Evolutionary conservation across 2,888 invertebrate genomes (phyloP), one percentile per base, ranked within the genome.

Genomic region (Cremastinae sp.): DNA sequence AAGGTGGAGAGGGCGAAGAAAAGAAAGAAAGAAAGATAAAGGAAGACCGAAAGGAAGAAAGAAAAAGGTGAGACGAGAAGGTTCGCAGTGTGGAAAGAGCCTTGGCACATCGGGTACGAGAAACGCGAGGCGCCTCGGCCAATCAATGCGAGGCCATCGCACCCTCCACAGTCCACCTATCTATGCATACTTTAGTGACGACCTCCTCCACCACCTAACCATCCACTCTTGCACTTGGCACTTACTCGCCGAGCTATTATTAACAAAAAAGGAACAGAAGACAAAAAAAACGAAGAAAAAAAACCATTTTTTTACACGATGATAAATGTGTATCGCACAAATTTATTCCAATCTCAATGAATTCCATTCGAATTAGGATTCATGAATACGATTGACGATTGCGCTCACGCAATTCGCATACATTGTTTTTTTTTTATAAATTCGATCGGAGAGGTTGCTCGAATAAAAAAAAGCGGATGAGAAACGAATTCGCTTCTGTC

Each of bases 141-240:
- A 85, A 86, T 87, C 87, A 86, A 86, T 86, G 82, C 86, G 86
- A 88, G 86, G 87, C 86, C 86, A 85, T 87, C 87, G 70, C 62
- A 85, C 84, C 85, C 84, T 85, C 83, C 79, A 55, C 75, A 53
- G 64, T 73, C 69, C 78, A 59, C 74, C 69, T 68, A 58, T 70
- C 76, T 75, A 78, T 80, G 64, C 78, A 79, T 79, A 79, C 80
- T 80, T 78, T 69, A 79, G 62, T 75, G 55, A 20, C 65, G 53
- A 65, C 71, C 62, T 55, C 49, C 41, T 45, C 56, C 18, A 28
- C 28, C 43, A 14, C 55, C 66, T 18, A 45, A 55, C 56, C 58
- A 43, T 22, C 65, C 61, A 59, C 61, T 45, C 64, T 69, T 75
- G 62, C 41, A 58, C 68, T 53, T 56, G 66, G 41, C 47, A 62